Base-by-base conservation (phyloP, 2,113 vertebrate genomes). In the Lophius piscatorius region DNA sequence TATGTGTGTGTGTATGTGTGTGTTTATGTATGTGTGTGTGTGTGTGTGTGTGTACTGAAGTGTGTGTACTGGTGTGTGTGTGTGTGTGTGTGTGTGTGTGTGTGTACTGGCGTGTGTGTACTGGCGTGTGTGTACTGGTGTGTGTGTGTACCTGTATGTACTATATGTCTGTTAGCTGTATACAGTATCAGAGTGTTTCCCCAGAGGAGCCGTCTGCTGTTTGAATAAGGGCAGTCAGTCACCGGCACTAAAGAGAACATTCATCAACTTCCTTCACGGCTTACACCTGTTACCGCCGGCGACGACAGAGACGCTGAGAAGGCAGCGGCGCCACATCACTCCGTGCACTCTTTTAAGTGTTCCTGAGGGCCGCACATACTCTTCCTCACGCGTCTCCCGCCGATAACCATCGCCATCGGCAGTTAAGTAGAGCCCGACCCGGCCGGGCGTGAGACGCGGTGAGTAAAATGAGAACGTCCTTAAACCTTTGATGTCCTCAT, bases 191-290 rank as follows among this genome's bases (percentile, higher is more conserved):
- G 45, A 72, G 73, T 73, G 75, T 80, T 87, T 81, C 70, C 70
- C 83, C 70, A 71, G 82, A 82, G 83, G 77, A 84, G 78, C 83
- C 85, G 83, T 86, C 83, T 78, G 63, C 75, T 52, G 83, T 76
- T 74, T 86, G 85, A 88, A 87, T 87, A 86, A 87, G 80, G 78
- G 79, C 81, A 89, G 88, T 89, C 87, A 88, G 85, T 91, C 85
- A 88, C 62, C 41, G 61, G 81, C 78, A 83, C 88, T 90, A 89
- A 85, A 81, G 81, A 86, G 82, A 81, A 82, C 83, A 86, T 91
- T 90, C 81, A 89, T 88, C 85, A 89, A 64, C 70, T 70, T 72
- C 71, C 77, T 83, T 65, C 60, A 55, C 85, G 71, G 80, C 81
- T 84, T 81, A 86, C 88, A 90, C 88, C 84, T 87, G 88, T 88